Conservation (phyloP, 2,888 invertebrate genomes). For the Dorcus parallelipipedus region DNA sequence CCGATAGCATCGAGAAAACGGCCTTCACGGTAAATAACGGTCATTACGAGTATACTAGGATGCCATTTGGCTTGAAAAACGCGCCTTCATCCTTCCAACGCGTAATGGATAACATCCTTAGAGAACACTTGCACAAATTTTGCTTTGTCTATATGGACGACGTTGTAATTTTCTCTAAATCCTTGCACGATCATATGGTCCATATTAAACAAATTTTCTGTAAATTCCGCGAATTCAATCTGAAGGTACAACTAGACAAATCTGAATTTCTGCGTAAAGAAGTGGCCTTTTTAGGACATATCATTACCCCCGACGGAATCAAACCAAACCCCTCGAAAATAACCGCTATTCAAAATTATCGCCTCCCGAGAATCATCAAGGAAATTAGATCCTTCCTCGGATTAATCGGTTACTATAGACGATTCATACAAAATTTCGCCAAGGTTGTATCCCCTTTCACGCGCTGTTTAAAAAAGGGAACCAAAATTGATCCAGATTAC, state of each 20-base stretch:
- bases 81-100: conserved; percentile 33
- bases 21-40: conserved; percentile 28
- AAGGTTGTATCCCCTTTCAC: conserved; percentile 10
- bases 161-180: conserved; percentile 9
- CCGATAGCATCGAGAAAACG: conserved; percentile 27
- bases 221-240: conserved; percentile 10
- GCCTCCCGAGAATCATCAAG: conserved; percentile 8
- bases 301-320: background rate
- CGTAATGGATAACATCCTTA: conserved; percentile 13
- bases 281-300: background rate
- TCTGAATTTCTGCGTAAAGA: conserved; percentile 16
- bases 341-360: conserved; percentile 7
- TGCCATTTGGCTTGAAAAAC: conserved; percentile 35
- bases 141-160: conserved; percentile 19
- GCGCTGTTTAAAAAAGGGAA: background rate
- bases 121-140: conserved; percentile 10
- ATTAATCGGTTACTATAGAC: no score
- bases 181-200: conserved; percentile 10
- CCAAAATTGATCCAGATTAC: conserved; percentile 6
- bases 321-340: conserved; percentile 16
- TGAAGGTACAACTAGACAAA: conserved; percentile 2
- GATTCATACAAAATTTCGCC: background rate
- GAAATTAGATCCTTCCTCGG: no score
- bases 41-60: conserved; percentile 27
- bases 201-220: conserved; percentile 14